These are phyloP conservation scores for Myiagra hebetior DNA, from an alignment of 2,113 vertebrate genomes.

Conservation along the genomic window DNA sequence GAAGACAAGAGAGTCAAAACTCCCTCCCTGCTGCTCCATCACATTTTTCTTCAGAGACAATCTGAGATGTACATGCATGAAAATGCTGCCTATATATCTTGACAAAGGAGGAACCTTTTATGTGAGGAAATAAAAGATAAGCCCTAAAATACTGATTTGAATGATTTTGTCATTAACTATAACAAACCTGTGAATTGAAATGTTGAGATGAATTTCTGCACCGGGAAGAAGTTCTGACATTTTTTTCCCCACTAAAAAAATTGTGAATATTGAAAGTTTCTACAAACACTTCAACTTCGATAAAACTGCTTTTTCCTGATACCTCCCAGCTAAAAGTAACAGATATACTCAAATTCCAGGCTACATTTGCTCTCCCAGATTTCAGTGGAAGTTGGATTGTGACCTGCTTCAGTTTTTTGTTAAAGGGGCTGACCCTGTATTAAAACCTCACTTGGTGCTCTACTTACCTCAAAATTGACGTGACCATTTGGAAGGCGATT, in stretches of 20 bases:
- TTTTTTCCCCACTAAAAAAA: neutral
- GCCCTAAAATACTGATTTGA: neutral
- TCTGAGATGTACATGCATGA: neutral
- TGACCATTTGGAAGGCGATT: slow-evolving; percentile 88
- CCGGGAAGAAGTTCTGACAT: neutral
- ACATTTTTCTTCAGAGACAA: neutral
- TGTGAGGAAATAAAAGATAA: neutral
- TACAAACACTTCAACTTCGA: neutral
- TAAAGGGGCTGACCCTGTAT: neutral
- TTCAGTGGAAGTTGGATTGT: neutral
- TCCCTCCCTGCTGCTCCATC: neutral
- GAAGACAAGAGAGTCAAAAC: neutral
- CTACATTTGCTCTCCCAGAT: neutral
- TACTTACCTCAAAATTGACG: slow-evolving; percentile 89
- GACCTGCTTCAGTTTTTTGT: neutral
- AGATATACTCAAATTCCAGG: neutral
- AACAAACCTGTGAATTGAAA: neutral
- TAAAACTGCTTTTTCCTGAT: neutral
- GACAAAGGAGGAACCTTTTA: neutral
- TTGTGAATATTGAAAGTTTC: neutral
- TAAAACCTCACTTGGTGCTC: neutral
- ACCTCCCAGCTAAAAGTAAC: neutral
- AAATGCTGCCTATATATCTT: neutral
- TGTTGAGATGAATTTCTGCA: neutral
- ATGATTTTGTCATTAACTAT: neutral